Evolutionary conservation across 2,113 vertebrate genomes (phyloP).

Genomic region (Gobius niger): DNA sequence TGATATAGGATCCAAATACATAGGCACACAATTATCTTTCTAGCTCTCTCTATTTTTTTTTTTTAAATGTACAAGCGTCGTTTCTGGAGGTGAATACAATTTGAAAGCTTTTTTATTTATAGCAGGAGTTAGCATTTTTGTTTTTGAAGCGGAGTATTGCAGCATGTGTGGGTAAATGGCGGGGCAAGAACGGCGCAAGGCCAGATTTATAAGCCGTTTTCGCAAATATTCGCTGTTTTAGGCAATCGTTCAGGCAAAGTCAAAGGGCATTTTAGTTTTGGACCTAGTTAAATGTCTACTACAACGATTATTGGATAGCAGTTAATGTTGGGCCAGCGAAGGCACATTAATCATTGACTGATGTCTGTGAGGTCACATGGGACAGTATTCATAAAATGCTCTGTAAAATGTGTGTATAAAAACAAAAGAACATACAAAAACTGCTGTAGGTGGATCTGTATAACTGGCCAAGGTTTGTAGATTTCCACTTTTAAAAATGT

Average conservation of each 20-base stretch:
- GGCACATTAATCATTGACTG: background rate
- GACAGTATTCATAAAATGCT: background rate
- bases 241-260: too few relatives aligned
- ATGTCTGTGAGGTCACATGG: background rate
- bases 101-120: background rate
- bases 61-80: background rate
- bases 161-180: background rate
- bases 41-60: background rate
- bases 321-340: background rate
- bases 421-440: too few relatives aligned
- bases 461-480: background rate
- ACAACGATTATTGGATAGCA: too few relatives aligned
- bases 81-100: background rate
- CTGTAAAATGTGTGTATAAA: background rate
- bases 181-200: background rate
- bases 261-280: too few relatives aligned
- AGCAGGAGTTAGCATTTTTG: background rate
- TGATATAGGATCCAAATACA: background rate
- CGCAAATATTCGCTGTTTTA: too few relatives aligned
- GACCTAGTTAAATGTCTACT: too few relatives aligned
- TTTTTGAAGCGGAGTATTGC: background rate
- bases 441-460: too few relatives aligned
- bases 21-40: constrained; percentile 1
- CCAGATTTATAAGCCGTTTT: background rate
- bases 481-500: background rate